Conservation (phyloP, 2,113 vertebrate genomes). For the Danionella cerebrum region DNA sequence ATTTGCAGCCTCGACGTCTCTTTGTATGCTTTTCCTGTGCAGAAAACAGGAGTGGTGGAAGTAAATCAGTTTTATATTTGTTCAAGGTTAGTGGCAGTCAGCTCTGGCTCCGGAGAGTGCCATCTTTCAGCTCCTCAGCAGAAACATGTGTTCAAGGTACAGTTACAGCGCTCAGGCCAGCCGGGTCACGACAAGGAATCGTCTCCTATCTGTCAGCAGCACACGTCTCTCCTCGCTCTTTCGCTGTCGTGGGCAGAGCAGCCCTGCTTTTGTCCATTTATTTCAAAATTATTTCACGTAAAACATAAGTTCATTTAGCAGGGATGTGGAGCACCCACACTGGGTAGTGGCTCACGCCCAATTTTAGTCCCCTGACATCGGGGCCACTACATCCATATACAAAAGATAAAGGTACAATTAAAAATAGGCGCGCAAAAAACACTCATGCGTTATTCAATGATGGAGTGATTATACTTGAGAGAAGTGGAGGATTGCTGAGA, state of each 20-base stretch:
- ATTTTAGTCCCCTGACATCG: too few species aligned
- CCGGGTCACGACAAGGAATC: slow-evolving; percentile 49
- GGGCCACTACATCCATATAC: too few species aligned
- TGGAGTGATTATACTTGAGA: too few species aligned
- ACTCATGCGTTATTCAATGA: too few species aligned
- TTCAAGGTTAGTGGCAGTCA: slow-evolving; percentile 54
- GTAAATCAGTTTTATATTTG: slow-evolving; percentile 63
- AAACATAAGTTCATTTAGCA: too few species aligned
- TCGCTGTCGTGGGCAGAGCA: not conserved
- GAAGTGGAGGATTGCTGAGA: too few species aligned
- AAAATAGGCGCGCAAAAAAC: too few species aligned
- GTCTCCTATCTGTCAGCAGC: slow-evolving; percentile 54
- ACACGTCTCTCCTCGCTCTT: slow-evolving; percentile 27
- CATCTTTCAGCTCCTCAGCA: slow-evolving; percentile 68
- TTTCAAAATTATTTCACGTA: slow-evolving; percentile 30
- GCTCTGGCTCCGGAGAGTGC: slow-evolving; percentile 59
- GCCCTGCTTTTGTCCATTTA: slow-evolving; percentile 11
- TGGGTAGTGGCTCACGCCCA: too few species aligned
- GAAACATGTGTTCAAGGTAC: slow-evolving; percentile 66
- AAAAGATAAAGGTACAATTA: too few species aligned
- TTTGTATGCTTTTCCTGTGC: slow-evolving; percentile 16
- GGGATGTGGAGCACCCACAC: too few species aligned
- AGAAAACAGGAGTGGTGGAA: slow-evolving; percentile 48
- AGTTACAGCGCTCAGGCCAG: slow-evolving; percentile 51
- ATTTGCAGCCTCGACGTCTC: slow-evolving; percentile 32